These are phyloP conservation scores for Phoeniculus purpureus DNA, from an alignment of 2,797 vertebrate genomes.

Conservation along the genomic window DNA sequence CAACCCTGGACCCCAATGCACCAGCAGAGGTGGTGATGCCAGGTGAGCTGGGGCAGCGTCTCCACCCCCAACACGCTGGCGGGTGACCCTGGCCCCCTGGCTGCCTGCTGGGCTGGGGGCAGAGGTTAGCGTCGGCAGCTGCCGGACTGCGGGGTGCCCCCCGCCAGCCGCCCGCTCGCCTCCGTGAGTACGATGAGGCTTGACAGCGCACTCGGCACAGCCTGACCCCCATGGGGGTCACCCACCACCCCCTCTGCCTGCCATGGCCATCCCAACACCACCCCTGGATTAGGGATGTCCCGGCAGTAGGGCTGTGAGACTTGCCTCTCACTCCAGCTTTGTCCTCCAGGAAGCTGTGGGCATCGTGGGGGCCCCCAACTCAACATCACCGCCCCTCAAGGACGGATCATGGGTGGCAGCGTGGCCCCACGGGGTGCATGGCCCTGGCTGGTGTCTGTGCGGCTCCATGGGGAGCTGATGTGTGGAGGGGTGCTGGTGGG, in stretches of 20 bases:
- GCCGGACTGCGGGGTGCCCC: slow-evolving; percentile 40
- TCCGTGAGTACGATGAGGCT: slow-evolving; percentile 58
- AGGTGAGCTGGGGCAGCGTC: slow-evolving; percentile 20
- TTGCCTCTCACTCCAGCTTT: background rate
- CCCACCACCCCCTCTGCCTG: background rate
- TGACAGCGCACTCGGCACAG: slow-evolving; percentile 21
- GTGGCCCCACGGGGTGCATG: slow-evolving; percentile 85
- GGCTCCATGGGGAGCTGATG: slow-evolving; percentile 88
- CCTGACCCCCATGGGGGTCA: background rate
- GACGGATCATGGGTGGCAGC: slow-evolving; percentile 90
- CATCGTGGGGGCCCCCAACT: slow-evolving; percentile 59
- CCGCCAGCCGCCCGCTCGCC: slow-evolving; percentile 32
- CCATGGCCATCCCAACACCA: rapidly evolving
- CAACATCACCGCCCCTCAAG: slow-evolving; percentile 82
- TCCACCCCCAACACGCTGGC: background rate
- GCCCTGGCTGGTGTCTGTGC: slow-evolving; percentile 95
- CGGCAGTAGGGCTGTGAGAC: background rate
- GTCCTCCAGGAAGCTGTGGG: slow-evolving; percentile 80
- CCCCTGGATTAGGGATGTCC: background rate
- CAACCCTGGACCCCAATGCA: background rate
- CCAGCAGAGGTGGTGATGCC: background rate
- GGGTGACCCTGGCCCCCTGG: background rate
- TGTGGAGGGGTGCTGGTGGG: slow-evolving; percentile 93
- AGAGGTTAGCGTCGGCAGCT: slow-evolving; percentile 69
- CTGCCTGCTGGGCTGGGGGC: slow-evolving; percentile 33